phyloP scores from a whole-genome alignment of 2,797 vertebrate genomes.

The Gymnoscopelus braueri region DNA sequence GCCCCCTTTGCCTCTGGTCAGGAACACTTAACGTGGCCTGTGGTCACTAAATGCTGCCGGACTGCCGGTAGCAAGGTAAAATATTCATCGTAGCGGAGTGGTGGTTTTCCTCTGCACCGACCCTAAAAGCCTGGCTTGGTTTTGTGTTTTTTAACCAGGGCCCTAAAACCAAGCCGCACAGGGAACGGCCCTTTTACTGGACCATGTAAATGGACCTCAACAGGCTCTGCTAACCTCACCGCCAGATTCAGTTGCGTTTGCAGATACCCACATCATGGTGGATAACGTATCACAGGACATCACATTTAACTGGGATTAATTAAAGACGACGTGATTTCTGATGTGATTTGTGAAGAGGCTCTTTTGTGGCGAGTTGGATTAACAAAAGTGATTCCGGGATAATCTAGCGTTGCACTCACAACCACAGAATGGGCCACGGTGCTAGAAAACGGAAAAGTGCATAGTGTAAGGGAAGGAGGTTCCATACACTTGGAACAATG shows the following conservation, averaged over 20 bases:
- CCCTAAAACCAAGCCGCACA: constrained; percentile 73
- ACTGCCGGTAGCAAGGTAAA: constrained; percentile 84
- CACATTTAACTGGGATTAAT: constrained; percentile 9
- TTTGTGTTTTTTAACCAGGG: constrained; percentile 84
- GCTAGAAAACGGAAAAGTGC: too few species aligned
- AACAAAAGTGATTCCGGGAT: too few species aligned
- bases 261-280: not conserved
- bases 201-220: constrained; percentile 70
- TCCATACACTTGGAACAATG: too few species aligned
- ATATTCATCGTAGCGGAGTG: constrained; percentile 84
- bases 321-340: constrained; percentile 6
- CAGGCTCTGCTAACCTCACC: constrained; percentile 47
- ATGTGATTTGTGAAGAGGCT: too few species aligned
- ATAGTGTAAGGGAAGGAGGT: too few species aligned
- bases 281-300: not conserved
- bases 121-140: constrained; percentile 83
- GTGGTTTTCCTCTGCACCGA: constrained; percentile 83
- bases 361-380: too few species aligned
- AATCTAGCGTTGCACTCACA: too few species aligned
- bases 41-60: constrained; percentile 83
- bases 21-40: constrained; percentile 87
- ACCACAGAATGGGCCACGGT: too few species aligned
- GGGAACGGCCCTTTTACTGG: constrained; percentile 68
- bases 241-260: constrained; percentile 46
- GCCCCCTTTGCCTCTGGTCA: constrained; percentile 83